Percentiles rank a stretch among this genome's conserved stretches.
Evolutionary conservation across 2,797 vertebrate species (phyloP).

Genomic region (Agapornis canus): DNA sequence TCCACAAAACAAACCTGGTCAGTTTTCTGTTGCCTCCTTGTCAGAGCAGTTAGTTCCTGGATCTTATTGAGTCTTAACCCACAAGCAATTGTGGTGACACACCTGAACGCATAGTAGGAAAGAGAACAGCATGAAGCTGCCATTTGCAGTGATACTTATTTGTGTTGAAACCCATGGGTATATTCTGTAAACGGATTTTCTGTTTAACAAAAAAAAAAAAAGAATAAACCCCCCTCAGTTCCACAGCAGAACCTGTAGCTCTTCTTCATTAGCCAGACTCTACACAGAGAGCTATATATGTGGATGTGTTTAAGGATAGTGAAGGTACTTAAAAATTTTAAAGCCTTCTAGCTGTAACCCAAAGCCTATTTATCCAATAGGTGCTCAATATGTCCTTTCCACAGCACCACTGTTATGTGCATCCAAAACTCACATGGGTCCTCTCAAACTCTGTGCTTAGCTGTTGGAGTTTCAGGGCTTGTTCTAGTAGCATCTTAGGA

Average conservation of each 20-base stretch:
- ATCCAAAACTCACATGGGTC: background rate
- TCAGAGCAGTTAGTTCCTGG: background rate
- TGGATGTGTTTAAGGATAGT: background rate
- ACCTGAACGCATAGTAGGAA: background rate
- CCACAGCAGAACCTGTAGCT: background rate
- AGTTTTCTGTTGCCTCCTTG: background rate
- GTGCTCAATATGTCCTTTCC: background rate
- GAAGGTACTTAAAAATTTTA: background rate
- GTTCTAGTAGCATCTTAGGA: background rate
- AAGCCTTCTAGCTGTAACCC: background rate
- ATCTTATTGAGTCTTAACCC: background rate
- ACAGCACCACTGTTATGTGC: background rate
- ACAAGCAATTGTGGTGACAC: accelerated
- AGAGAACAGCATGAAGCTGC: background rate
- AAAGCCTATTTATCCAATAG: background rate
- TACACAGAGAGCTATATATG: background rate
- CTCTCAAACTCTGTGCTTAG: background rate
- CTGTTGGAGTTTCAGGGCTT: background rate
- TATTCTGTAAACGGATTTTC: background rate
- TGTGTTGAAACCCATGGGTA: background rate
- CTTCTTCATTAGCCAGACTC: background rate
- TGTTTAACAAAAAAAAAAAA: background rate
- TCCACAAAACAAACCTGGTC: background rate
- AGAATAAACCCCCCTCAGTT: too few species aligned
- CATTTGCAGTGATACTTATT: background rate